phyloP scores from a whole-genome alignment of 1,140 invertebrate species.

The Psix sp. region DNA sequence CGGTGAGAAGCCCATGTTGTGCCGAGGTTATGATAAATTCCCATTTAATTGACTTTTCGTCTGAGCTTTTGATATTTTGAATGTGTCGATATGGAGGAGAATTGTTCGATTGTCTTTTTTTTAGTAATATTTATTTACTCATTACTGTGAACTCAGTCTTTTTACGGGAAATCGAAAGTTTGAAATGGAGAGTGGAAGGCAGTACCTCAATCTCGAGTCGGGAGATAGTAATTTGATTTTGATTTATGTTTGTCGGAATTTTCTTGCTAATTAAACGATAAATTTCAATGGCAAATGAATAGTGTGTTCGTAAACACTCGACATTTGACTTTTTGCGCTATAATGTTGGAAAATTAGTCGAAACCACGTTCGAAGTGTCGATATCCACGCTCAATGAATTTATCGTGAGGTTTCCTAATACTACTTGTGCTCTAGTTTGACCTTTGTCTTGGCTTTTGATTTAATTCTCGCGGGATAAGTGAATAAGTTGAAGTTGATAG shows the following conservation, averaged over 20 bases:
- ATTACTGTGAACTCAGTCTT: conserved; percentile 7
- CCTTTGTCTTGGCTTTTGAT: not conserved
- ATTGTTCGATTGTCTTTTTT: conserved; percentile 25
- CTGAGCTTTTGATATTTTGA: conserved; percentile 3
- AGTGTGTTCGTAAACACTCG: no score
- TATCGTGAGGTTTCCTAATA: conserved; percentile 9
- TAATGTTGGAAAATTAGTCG: conserved; percentile 16
- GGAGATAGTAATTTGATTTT: conserved; percentile 29
- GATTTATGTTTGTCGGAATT: conserved; percentile 21
- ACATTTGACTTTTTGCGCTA: no score
- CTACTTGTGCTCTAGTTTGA: not conserved
- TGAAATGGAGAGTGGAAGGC: not conserved
- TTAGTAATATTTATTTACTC: conserved; percentile 21
- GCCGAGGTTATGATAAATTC: conserved; percentile 7
- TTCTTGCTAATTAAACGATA: conserved; percentile 24
- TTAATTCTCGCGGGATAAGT: not conserved
- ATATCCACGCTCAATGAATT: no score
- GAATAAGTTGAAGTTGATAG: not conserved
- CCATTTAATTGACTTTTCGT: conserved; percentile 12
- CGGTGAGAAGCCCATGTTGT: not conserved
- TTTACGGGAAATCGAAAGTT: conserved; percentile 14
- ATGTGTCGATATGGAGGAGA: not conserved
- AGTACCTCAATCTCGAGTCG: not conserved
- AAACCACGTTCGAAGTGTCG: no score
- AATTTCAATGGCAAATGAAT: conserved; percentile 19